These are phyloP conservation scores for Cynoglossus semilaevis DNA, from an alignment of 2,113 vertebrate genomes.

Conservation along the genomic window DNA sequence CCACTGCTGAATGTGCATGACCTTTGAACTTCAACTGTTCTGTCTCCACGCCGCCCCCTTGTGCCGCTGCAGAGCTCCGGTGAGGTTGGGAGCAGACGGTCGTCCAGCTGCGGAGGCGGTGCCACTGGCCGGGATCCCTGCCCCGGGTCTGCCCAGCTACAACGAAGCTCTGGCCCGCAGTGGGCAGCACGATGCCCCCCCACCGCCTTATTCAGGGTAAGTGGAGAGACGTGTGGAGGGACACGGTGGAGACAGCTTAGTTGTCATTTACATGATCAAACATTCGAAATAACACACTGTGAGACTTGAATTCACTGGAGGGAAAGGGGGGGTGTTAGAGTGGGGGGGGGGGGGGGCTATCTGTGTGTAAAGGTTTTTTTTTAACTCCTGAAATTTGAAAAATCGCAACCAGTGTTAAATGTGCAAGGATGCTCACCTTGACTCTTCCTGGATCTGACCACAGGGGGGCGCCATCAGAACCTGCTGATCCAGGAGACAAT, in stretches of 20 bases:
- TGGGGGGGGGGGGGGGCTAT: too few relatives aligned
- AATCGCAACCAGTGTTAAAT: neutral
- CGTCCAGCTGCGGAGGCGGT: slow-evolving; percentile 50
- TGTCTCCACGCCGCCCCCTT: neutral
- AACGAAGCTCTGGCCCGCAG: slow-evolving; percentile 78
- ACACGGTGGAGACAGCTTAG: too few relatives aligned
- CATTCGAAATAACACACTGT: too few relatives aligned
- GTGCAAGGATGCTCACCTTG: neutral
- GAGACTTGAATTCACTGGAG: too few relatives aligned
- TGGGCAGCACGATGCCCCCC: slow-evolving; percentile 83
- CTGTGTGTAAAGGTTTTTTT: too few relatives aligned
- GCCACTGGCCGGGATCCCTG: slow-evolving; percentile 50
- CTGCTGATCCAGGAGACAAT: slow-evolving; percentile 32
- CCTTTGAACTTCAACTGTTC: too few relatives aligned
- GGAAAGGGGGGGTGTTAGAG: too few relatives aligned
- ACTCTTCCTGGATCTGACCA: slow-evolving; percentile 36
- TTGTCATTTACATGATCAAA: too few relatives aligned
- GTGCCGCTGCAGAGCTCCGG: slow-evolving; percentile 54
- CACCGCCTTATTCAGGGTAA: slow-evolving; percentile 86
- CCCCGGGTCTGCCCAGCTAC: slow-evolving; percentile 82
- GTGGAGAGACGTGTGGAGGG: neutral
- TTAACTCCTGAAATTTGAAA: too few relatives aligned
- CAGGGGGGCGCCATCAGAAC: slow-evolving; percentile 55
- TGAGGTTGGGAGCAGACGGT: slow-evolving; percentile 61
- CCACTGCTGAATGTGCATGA: too few relatives aligned